These are phyloP conservation scores for Dendronephthya gigantea DNA, from an alignment of 64 coral and sea anemone genomes.

Conservation along the genomic window DNA sequence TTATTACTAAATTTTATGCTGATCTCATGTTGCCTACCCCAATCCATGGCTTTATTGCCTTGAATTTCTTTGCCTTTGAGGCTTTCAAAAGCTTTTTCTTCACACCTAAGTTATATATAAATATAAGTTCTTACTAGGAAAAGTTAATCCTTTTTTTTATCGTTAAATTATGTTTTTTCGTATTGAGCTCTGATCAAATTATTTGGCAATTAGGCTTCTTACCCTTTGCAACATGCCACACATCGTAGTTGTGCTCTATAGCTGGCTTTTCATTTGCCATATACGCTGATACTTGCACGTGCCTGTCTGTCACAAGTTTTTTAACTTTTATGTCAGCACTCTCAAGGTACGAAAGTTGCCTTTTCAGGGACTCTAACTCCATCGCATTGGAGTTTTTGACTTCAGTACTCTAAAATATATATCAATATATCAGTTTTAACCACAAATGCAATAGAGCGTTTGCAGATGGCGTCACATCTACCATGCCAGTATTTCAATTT, in stretches of 20 bases:
- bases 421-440: not conserved
- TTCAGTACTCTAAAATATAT: not conserved
- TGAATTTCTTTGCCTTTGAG: not conserved
- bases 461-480: too few species aligned
- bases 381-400: not conserved
- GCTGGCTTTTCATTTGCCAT: not conserved
- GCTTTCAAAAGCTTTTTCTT: constrained; percentile 7
- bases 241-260: constrained; percentile 6
- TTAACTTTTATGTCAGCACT: not conserved
- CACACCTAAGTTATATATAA: not conserved
- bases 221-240: constrained; percentile 8
- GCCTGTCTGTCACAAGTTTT: constrained; percentile 2
- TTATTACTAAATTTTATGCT: not conserved
- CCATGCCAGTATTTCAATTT: too few species aligned
- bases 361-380: not conserved
- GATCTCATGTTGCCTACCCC: not conserved
- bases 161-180: not conserved
- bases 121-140: not conserved
- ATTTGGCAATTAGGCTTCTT: not conserved
- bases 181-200: too few species aligned
- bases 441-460: too few species aligned
- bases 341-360: not conserved
- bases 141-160: not conserved
- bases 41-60: not conserved
- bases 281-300: not conserved